Percentiles rank a stretch among this genome's conserved stretches.
Evolutionary conservation across 2,888 invertebrate genomes (phyloP).

Genomic region (Congeria kusceri): DNA sequence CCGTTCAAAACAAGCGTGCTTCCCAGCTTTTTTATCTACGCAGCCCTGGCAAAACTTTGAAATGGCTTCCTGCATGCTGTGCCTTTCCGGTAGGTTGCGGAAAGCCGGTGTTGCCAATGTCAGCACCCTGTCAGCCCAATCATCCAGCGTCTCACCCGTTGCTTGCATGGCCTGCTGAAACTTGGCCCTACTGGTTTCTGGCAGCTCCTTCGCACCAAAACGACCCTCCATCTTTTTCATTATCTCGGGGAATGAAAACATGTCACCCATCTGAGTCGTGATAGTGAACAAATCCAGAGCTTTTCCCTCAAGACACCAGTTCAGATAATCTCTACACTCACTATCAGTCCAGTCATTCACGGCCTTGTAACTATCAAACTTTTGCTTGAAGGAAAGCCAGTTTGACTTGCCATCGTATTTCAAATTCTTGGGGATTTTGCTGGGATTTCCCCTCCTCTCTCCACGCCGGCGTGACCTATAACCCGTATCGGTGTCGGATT

Average conservation of each 20-base stretch:
- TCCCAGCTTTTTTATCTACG: conserved; percentile 33
- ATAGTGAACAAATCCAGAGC: conserved; percentile 28
- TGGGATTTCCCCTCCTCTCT: too few relatives aligned
- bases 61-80: conserved; percentile 30
- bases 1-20: conserved; percentile 44
- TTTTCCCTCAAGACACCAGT: conserved; percentile 20
- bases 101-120: conserved; percentile 47
- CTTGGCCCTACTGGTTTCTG: conserved; percentile 25
- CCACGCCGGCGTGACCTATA: too few relatives aligned
- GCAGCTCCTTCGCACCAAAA: conserved; percentile 24
- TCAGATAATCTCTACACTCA: conserved; percentile 21
- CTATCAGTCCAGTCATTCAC: conserved; percentile 11
- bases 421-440: conserved; percentile 6
- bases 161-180: conserved; percentile 27
- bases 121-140: conserved; percentile 45
- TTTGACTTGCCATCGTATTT: conserved; percentile 10
- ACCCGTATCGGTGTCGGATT: too few relatives aligned
- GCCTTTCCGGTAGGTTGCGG: conserved; percentile 31
- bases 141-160: conserved; percentile 25
- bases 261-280: neutral
- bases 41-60: conserved; percentile 45
- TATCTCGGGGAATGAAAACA: neutral
- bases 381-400: conserved; percentile 9
- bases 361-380: conserved; percentile 1
- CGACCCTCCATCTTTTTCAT: conserved; percentile 26